Evolutionary conservation across 2,797 vertebrate species (phyloP).

Genomic region (Dromococcyx pavoninus): DNA sequence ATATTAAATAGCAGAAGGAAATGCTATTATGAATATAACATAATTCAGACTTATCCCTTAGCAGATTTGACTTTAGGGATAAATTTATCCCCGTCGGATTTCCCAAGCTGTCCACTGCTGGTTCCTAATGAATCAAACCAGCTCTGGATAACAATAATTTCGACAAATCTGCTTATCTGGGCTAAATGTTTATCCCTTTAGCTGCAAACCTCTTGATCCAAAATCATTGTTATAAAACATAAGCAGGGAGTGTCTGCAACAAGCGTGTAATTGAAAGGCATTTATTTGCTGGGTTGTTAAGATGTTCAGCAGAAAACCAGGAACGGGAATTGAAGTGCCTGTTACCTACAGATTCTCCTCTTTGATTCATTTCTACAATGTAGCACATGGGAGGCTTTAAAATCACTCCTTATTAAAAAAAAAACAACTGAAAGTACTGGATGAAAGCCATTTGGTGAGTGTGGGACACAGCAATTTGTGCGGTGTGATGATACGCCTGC

Average conservation of each 20-base stretch:
- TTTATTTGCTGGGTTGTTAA: constrained; percentile 11
- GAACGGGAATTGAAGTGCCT: neutral
- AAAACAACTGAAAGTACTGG: neutral
- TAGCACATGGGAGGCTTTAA: neutral
- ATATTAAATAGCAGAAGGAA: constrained; percentile 10
- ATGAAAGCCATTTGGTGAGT: neutral
- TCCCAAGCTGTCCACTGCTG: constrained; percentile 21
- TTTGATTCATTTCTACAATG: neutral
- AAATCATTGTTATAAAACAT: constrained; percentile 49
- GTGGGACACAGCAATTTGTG: neutral
- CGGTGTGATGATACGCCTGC: neutral
- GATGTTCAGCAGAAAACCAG: neutral
- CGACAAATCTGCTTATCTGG: constrained; percentile 53
- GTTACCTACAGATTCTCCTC: neutral
- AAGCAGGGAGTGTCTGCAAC: constrained; percentile 23
- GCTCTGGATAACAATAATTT: constrained; percentile 55
- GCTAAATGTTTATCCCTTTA: constrained; percentile 47
- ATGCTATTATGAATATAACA: neutral
- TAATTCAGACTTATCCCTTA: constrained; percentile 28
- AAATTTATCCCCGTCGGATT: constrained; percentile 55
- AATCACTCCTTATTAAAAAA: neutral
- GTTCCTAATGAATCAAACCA: constrained; percentile 43
- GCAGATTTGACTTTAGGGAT: constrained; percentile 46
- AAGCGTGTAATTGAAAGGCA: constrained; percentile 33
- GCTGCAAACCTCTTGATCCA: constrained; percentile 45